These are phyloP conservation scores for Scomber scombrus DNA, from an alignment of 2,113 vertebrate genomes.

Conservation along the genomic window DNA sequence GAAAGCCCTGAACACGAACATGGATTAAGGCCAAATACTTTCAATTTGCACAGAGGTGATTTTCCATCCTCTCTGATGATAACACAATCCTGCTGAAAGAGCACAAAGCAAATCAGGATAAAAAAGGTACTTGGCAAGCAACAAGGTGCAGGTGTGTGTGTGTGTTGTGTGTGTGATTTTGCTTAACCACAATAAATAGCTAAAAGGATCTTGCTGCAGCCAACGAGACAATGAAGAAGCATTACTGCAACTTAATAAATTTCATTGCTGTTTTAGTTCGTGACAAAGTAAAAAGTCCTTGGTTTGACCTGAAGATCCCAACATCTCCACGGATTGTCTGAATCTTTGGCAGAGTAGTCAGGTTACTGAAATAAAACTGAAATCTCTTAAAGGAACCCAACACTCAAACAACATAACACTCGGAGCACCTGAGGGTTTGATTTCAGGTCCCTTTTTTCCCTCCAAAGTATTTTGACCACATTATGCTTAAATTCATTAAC, in stretches of 20 bases:
- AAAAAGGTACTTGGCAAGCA: slow-evolving; percentile 43
- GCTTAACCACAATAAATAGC: not conserved
- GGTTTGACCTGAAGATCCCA: not conserved
- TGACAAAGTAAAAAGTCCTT: not conserved
- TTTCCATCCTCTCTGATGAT: slow-evolving; percentile 54
- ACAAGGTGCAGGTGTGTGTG: not conserved
- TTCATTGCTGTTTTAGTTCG: not conserved
- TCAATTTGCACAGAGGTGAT: slow-evolving; percentile 64
- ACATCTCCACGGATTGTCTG: not conserved
- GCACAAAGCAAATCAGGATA: slow-evolving; percentile 54
- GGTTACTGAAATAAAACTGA: not conserved
- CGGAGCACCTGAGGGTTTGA: not conserved
- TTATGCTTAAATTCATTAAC: too few species aligned
- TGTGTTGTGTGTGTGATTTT: slow-evolving; percentile 15
- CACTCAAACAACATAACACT: not conserved
- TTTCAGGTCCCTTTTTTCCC: not conserved
- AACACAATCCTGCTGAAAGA: slow-evolving; percentile 61
- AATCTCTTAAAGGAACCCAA: not conserved
- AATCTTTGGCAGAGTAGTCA: not conserved
- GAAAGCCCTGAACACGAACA: slow-evolving; percentile 22
- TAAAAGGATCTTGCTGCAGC: not conserved
- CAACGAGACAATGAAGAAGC: not conserved
- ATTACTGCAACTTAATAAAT: not conserved
- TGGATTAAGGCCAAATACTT: slow-evolving; percentile 57
- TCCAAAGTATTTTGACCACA: not conserved